Evolutionary conservation across 2,797 vertebrate genomes (phyloP), one percentile per base, ranked within the genome.

Genomic region (Australoheros facetus): DNA sequence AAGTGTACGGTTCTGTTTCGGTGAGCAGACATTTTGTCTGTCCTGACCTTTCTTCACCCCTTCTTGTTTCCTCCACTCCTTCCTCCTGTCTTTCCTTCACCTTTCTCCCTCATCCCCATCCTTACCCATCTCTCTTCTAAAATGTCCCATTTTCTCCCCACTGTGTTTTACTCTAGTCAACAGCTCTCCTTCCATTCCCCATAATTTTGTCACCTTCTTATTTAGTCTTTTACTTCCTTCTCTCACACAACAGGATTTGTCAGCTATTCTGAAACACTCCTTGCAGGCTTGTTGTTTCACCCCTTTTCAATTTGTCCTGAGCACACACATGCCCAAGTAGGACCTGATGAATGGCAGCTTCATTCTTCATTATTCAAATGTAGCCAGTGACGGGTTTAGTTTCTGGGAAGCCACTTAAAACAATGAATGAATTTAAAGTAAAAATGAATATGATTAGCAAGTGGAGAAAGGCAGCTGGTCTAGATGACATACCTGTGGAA

Each of bases 361-460:
- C 82, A 78, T 82, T 78, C 82, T 73, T 87, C 78, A 85, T 83
- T 79, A 56, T 58, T 81, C 84, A 80, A 62, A 73, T 57, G 71
- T 54, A 75, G 86, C 57, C 56, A 0, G 42, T 74, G 71, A 87
- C 82, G 79, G 64, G 71, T 83, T 83, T 83, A 79, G 73, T 77
- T 54, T 51, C 72, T 28, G 70, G 66, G 79, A 56, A 85, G 66
- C 77, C 84, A 87, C 85, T 87, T 81, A 56, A 58, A 74, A 78
- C 71, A 59, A 4, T 79, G 81, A 87, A 87, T 91, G 84, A 88
- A 88, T 86, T 71, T 45, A 56, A 79, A 77, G 82, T 30, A 56
- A 4, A 75, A 82, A 83, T 89, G 85, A 88, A 89, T 84, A 86
- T 89, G 79, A 37, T 60, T 11, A 60, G n/a, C 12, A 60, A 60